Percentiles rank a stretch among this genome's conserved stretches.
Conservation (phyloP, 2,797 vertebrate genomes). For the Oryzias sinensis region DNA sequence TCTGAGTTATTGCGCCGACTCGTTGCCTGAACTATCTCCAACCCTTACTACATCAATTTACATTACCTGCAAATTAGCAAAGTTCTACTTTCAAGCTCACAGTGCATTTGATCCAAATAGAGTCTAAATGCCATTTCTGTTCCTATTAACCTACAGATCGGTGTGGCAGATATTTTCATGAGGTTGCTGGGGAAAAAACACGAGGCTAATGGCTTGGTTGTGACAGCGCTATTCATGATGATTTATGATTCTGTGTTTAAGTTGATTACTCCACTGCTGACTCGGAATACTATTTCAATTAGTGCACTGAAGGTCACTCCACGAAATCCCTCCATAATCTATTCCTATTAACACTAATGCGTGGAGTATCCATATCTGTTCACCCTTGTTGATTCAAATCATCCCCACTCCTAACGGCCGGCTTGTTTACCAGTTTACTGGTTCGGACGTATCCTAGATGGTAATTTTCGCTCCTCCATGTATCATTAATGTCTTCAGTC, state of each 20-base stretch:
- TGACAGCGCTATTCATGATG: slow-evolving; percentile 99
- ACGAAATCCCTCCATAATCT: slow-evolving; percentile 99
- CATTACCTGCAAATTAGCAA: slow-evolving; percentile 99
- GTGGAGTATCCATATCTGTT: slow-evolving; percentile 99
- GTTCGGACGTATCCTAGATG: slow-evolving; percentile 92
- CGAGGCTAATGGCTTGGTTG: slow-evolving; percentile 96
- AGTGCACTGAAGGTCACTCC: slow-evolving; percentile 99
- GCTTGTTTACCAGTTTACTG: slow-evolving; percentile 98
- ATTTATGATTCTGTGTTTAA: slow-evolving; percentile 99
- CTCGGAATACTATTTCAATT: slow-evolving; percentile 99
- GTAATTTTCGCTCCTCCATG: slow-evolving; percentile 91
- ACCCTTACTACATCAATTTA: slow-evolving; percentile 99
- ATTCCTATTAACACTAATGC: slow-evolving; percentile 99
- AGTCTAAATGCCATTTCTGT: slow-evolving; percentile 99
- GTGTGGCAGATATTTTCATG: slow-evolving; percentile 97
- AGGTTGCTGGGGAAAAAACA: slow-evolving; percentile 95
- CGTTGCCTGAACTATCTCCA: slow-evolving; percentile 86
- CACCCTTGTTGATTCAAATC: slow-evolving; percentile 99
- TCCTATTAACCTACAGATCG: slow-evolving; percentile 99
- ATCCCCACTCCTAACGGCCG: slow-evolving; percentile 95
- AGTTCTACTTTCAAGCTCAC: slow-evolving; percentile 97
- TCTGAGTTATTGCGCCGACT: slow-evolving; percentile 50
- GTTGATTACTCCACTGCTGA: slow-evolving; percentile 99
- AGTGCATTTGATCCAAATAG: slow-evolving; percentile 99
- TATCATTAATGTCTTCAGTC: slow-evolving; percentile 89